These are phyloP conservation scores for Synanthedon formicaeformis DNA, from an alignment of 2,888 invertebrate genomes.

Conservation along the genomic window DNA sequence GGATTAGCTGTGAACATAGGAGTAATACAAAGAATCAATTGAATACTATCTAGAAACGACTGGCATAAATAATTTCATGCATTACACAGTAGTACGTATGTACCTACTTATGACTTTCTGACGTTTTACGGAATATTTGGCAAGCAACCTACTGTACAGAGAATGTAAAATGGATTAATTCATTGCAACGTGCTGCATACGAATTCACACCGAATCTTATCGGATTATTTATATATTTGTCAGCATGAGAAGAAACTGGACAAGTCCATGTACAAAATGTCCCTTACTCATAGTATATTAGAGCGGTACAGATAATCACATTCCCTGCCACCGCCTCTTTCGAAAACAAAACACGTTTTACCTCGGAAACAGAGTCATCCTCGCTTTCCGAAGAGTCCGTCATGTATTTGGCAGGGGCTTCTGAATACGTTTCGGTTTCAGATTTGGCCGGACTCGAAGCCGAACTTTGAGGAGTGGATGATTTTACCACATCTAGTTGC, in stretches of 20 bases:
- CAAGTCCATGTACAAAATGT: conserved; percentile 73
- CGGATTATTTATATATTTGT: conserved; percentile 10
- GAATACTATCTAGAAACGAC: conserved; percentile 49
- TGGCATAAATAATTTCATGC: conserved; percentile 64
- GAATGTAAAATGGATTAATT: conserved; percentile 45
- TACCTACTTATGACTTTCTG: conserved; percentile 69
- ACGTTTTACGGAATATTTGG: conserved; percentile 71
- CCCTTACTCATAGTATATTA: conserved; percentile 74
- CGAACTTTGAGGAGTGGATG: conserved; percentile 87
- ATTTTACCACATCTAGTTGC: conserved; percentile 77
- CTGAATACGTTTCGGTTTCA: conserved; percentile 88
- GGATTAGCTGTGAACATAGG: conserved; percentile 31
- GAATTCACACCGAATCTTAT: conserved; percentile 27
- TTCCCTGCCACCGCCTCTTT: conserved; percentile 67
- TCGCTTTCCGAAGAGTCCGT: conserved; percentile 96
- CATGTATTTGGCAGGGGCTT: conserved; percentile 88
- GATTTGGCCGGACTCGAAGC: conserved; percentile 86
- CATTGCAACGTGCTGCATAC: conserved; percentile 43
- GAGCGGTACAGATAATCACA: conserved; percentile 71
- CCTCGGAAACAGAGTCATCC: conserved; percentile 96
- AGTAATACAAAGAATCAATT: conserved; percentile 53
- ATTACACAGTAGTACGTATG: conserved; percentile 65
- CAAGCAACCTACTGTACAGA: conserved; percentile 61
- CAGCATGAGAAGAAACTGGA: conserved; percentile 39
- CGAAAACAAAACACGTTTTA: conserved; percentile 75